Evolutionary conservation across 2,113 vertebrate species (phyloP), one percentile per base, ranked within the genome.

Genomic region (Tenrec ecaudatus): DNA sequence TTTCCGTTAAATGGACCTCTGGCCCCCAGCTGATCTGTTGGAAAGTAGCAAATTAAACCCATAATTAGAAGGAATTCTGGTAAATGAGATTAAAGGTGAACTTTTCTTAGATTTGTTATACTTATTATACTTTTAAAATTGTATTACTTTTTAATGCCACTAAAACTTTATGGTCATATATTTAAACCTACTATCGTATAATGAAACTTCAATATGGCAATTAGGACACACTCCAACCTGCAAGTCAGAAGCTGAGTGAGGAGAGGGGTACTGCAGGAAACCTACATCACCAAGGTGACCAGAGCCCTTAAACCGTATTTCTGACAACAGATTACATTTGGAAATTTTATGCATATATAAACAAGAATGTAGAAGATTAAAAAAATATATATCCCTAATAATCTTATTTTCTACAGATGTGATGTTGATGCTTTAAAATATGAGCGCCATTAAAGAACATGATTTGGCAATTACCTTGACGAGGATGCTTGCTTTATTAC

Each of bases 31-130:
- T 82, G 29, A 47, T 64, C 27, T 27, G 38, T 57, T 82, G 20
- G 53, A 79, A 76, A 91, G 9, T 71, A 89, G 62, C 10, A 71
- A 66, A 79, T 14, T 73, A 10, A 86, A 77, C 3, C 12, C 64
- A 78, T 20, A 84, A 69, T 86, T 82, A 77, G n/a, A 86, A 89
- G 47, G 23, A 82, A 78, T 94, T 82, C 47, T 82, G 82, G 27
- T 86, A 89, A 86, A 86, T 71, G 27, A 77, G 19, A 89, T 77
- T 94, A 86, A 89, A 86, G 19, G 38, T 86, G 47, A 76, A 64
- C 53, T 86, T 89, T 82, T 71, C 33, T 89, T 53, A 69, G 36
- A 64, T 77, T 77, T 95, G 4, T 82, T 86, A 22, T 14, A 89
- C 19, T 31, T 62, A 62, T 62, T 62, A 62, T 62, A 62, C 60